Base-by-base conservation (phyloP, 2,888 invertebrate species). In the Tachina lurida region DNA sequence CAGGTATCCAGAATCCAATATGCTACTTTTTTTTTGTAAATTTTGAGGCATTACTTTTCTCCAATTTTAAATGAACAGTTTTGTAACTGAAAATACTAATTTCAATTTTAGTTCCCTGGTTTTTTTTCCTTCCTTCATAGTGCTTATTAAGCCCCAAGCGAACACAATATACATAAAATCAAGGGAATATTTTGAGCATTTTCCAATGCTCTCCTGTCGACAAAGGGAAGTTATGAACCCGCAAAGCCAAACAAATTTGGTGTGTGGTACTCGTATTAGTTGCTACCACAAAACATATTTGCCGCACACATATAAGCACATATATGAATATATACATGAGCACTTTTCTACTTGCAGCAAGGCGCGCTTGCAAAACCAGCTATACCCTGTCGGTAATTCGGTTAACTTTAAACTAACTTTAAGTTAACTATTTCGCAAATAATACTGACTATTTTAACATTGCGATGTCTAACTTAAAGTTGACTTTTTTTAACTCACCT, bases 151-250 rank as follows among this genome's bases (percentile, higher is more conserved):
- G 60, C 74, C 52, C 43, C 19, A 52, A 43, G 60, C 68, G 45
- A 45, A 74, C 12, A 75, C 15, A 31, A 31, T 31, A 31, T 31
- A 31, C 7, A 13, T n/a, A 52, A 74, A 80, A 15, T 13, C 17
- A 39, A 22, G 63, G 22, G n/a, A 71, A 65, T 47, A 63, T 71
- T 45, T 79, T 0, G 31, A 31, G 65, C 19, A 54, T 74, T 49
- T 63, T 10, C 39, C 45, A 47, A 58, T 43, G 5, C 31, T 31
- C 31, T 56, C 10, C 2, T 22, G 41, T 52, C 17, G n/a, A 47
- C 41, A 56, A 58, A 56, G 52, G 65, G 13, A 67, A 73, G 49
- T 19, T 60, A 47, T 19, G 10, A 73, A 54, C n/a, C 58, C 67
- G 13, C 54, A 67, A 43, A 19, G 12, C 52, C 15, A 52, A 17